Base-by-base conservation (phyloP, 2,113 vertebrate species). In the Megalops atlanticus region DNA sequence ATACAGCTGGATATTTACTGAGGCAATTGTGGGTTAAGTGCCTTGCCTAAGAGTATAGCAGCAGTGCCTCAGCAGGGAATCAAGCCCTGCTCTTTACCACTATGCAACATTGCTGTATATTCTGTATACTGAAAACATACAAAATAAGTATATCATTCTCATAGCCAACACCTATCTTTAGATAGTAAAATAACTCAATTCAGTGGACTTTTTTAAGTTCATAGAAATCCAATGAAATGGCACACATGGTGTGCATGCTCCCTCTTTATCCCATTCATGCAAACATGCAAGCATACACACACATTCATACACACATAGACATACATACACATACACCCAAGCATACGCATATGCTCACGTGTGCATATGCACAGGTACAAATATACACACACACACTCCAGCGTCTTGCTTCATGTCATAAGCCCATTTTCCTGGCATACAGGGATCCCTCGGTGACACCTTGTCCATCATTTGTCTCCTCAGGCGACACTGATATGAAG, bases 401-500 rank as follows among this genome's bases (percentile, higher is more conserved):
- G 21, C 14, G 43, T 45, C 14, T 10, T 10, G 43, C 43, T 58
- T 6, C 6, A 58, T 58, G 11, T 58, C 54, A 18, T 21, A 35
- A 74, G 71, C 38, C 5, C 18, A 74, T 39, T 74, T 74, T 15
- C 14, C 43, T 14, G 0, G 33, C 14, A 71, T 15, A 15, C 16
- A 24, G 43, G 74, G 8, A 76, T 76, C 12, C 14, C 40, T 15
- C 12, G 16, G 74, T 12, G 31, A 76, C 43, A 76, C 41, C 40
- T 43, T 33, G 74, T 31, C 41, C 16, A 31, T 76, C 74, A 76
- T n/a, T 49, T 33, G n/a, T 49, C 43, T 47, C 74, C 43, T 6
- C 47, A n/a, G 27, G 74, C n/a, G n/a, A 76, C 38, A 35, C 70
- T 72, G 33, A 72, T 6, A 35, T 18, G 70, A 72, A 72, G 70